A percentile compares a stretch with the other conserved stretches of the same genome.
Conservation (phyloP, 1,140 invertebrate species). For the Trigoniulus corallinus region DNA sequence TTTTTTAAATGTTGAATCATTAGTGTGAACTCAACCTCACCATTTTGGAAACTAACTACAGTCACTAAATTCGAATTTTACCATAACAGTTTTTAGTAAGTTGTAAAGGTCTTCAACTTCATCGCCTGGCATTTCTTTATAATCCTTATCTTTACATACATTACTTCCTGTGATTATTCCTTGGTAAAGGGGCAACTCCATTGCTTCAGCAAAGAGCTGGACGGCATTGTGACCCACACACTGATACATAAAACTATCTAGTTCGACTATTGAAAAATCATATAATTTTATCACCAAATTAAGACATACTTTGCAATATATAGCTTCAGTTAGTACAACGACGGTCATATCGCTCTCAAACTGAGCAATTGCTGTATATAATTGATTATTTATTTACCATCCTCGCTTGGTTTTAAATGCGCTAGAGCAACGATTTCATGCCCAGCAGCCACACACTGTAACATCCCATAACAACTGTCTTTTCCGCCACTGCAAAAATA, state of each 20-base stretch:
- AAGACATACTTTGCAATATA: too few species aligned
- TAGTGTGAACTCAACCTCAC: too few species aligned
- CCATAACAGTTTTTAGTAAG: constrained; percentile 67
- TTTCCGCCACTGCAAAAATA: constrained; percentile 70
- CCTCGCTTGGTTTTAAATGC: constrained; percentile 75
- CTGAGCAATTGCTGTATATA: too few species aligned
- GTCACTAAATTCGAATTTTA: constrained; percentile 32
- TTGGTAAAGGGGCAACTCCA: constrained; percentile 79
- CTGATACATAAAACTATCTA: constrained; percentile 99
- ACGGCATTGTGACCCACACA: constrained; percentile 93
- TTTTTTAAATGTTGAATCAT: too few species aligned
- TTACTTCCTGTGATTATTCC: constrained; percentile 58
- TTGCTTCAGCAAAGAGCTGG: constrained; percentile 76
- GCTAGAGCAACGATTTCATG: constrained; percentile 92
- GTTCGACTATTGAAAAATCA: constrained; percentile 46
- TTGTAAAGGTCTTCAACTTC: constrained; percentile 97
- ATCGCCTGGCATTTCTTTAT: constrained; percentile 70
- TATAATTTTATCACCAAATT: background rate
- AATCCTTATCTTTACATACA: constrained; percentile 55
- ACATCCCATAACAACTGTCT: constrained; percentile 97
- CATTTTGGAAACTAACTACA: too few species aligned
- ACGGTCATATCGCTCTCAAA: too few species aligned
- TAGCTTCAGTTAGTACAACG: too few species aligned
- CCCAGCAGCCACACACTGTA: constrained; percentile 89
- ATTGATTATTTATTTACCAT: constrained; percentile 38